Percentiles rank a stretch among this genome's conserved stretches.
Conservation (phyloP, 2,888 invertebrate species). For the Eledona agricola region DNA sequence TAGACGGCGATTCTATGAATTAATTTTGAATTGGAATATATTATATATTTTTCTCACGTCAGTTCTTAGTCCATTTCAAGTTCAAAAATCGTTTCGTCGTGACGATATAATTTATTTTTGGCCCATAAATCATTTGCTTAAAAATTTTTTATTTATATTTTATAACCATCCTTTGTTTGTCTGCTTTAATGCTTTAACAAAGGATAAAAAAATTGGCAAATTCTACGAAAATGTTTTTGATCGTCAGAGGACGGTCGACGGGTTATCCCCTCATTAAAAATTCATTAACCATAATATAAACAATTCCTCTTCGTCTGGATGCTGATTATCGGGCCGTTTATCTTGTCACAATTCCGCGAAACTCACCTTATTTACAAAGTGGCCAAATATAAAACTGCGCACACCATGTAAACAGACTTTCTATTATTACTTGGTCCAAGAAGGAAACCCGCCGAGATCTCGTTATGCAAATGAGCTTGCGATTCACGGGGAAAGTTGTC, state of each 20-base stretch:
- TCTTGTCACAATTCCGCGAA: constrained; percentile 10
- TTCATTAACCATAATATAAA: constrained; percentile 14
- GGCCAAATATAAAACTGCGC: constrained; percentile 7
- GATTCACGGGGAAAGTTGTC: constrained; percentile 32
- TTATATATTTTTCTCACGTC: no score
- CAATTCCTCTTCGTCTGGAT: constrained; percentile 2
- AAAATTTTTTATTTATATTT: no score
- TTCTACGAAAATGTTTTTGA: no score
- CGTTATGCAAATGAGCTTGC: constrained; percentile 30
- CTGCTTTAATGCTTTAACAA: no score
- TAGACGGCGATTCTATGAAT: no score
- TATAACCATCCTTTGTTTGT: no score
- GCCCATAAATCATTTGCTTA: no score
- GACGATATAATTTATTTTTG: no score
- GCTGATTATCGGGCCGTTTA: constrained; percentile 4
- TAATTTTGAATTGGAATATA: no score
- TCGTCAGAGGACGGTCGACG: constrained; percentile 4
- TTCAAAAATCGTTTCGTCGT: no score
- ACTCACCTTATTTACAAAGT: constrained; percentile 19
- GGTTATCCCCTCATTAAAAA: constrained; percentile 16
- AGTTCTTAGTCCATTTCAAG: no score
- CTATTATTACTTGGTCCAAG: constrained; percentile 19
- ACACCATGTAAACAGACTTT: constrained; percentile 15
- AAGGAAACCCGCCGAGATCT: constrained; percentile 22
- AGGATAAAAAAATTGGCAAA: no score